Base-by-base conservation (phyloP, 2,888 invertebrate species). In the Torymus tubicola region DNA sequence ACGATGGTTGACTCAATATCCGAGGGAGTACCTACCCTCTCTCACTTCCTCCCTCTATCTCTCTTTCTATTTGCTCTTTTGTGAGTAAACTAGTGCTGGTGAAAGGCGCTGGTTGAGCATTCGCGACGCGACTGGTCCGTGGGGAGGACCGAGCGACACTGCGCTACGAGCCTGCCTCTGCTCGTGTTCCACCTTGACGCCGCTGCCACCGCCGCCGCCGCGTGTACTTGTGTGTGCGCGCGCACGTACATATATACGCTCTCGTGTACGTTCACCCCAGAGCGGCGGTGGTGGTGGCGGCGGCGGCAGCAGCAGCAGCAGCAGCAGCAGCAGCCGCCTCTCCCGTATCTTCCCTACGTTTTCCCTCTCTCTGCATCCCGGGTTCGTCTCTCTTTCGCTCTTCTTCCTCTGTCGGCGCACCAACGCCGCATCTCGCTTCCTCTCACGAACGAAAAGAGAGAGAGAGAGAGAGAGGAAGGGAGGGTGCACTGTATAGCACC, bases 141-240 rank as follows among this genome's bases (percentile, higher is more conserved):
- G 83, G 86, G 86, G 86, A 87, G 87, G 88, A 86, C 87, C 88
- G 87, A 88, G 87, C 87, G 86, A 87, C 84, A 89, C 88, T 89
- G 88, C 86, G 87, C 85, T 85, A 82, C 58, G 70, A 58, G 65
- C 70, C 50, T 67, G 31, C 21, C 58, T 53, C 68, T 58, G 68
- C 78, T 74, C 61, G 68, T 64, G 81, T 75, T 80, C 74, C 60
- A 72, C 74, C 78, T 70, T 75, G 65, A 72, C 78, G 72, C 77
- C 80, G 65, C 58, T 64, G 70, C 67, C 77, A 72, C 60, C 69
- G 82, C 73, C 63, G n/a, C n/a, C n/a, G n/a, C n/a, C n/a, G 57
- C 53, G 24, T 60, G 13, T 73, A 13, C 31, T 64, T 68, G 67
- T 60, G 65, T 24, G 16, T 65, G 52, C 53, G 64, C n/a, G 21